Evolutionary conservation across 1,140 invertebrate species (phyloP).

Genomic region (Chymomyza costata): DNA sequence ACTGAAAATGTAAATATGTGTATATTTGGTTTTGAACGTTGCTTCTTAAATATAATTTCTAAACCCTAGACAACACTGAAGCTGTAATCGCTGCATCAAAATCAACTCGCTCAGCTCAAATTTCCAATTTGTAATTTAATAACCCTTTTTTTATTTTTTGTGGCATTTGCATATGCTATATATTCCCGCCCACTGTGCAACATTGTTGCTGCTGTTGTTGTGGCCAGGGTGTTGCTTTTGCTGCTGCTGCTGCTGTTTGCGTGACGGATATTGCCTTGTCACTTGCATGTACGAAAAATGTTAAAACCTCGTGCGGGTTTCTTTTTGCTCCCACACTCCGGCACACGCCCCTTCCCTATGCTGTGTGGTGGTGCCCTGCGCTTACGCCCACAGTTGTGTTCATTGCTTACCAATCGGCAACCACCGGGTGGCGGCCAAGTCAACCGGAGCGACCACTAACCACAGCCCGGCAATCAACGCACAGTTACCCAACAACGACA

Average conservation of each 20-base stretch:
- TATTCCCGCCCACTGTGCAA: conserved; percentile 10
- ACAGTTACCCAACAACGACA: conserved; percentile 35
- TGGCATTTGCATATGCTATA: no score
- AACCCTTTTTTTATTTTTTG: no score
- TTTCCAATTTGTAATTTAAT: no score
- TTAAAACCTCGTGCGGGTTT: conserved; percentile 50
- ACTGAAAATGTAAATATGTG: no score
- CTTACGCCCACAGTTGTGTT: no score
- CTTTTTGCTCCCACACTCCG: conserved; percentile 22
- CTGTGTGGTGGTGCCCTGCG: no score
- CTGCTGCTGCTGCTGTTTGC: conserved; percentile 54
- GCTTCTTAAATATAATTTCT: no score
- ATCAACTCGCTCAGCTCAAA: no score
- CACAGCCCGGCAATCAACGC: conserved; percentile 60
- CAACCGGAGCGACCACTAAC: conserved; percentile 46
- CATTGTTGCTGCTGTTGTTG: conserved; percentile 37
- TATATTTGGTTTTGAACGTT: no score
- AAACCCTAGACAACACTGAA: no score
- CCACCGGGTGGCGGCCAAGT: no score
- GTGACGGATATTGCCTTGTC: conserved; percentile 72
- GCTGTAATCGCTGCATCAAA: no score
- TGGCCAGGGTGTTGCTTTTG: conserved; percentile 17
- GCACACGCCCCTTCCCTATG: not conserved
- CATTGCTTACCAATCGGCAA: conserved; percentile 11
- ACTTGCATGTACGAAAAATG: conserved; percentile 72